Percentiles rank a stretch among this genome's conserved stretches.
Conservation (phyloP, 2,113 vertebrate species). For the Xiphias gladius region DNA sequence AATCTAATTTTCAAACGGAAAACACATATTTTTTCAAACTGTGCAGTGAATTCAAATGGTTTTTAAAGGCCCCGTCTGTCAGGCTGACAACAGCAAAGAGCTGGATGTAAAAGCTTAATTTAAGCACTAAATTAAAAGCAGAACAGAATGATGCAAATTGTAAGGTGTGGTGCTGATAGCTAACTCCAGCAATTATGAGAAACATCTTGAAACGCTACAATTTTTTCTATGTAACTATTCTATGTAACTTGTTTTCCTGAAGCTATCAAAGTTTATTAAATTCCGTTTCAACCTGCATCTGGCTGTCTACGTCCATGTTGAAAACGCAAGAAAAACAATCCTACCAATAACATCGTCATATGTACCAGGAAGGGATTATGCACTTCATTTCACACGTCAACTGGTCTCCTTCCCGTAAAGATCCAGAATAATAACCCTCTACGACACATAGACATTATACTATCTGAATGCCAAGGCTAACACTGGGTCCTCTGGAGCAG, state of each 20-base stretch:
- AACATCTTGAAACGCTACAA: conserved; percentile 1
- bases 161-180: background rate
- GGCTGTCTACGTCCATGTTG: background rate
- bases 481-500: conserved; percentile 13
- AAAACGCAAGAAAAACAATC: conserved; percentile 4
- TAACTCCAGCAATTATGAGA: background rate
- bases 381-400: conserved; percentile 42
- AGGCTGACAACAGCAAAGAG: background rate
- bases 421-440: conserved; percentile 25
- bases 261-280: background rate
- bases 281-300: background rate
- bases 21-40: background rate
- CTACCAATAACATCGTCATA: background rate
- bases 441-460: background rate
- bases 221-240: too few relatives aligned
- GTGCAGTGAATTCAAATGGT: background rate
- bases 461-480: conserved; percentile 16
- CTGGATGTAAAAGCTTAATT: background rate
- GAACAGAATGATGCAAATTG: background rate
- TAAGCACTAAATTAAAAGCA: background rate
- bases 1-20: background rate
- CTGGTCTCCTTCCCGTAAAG: background rate
- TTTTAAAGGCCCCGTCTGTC: background rate
- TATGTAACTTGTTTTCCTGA: background rate
- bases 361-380: conserved; percentile 25